Evolutionary conservation across 2,888 invertebrate genomes (phyloP).

Genomic region (Sesia bembeciformis): DNA sequence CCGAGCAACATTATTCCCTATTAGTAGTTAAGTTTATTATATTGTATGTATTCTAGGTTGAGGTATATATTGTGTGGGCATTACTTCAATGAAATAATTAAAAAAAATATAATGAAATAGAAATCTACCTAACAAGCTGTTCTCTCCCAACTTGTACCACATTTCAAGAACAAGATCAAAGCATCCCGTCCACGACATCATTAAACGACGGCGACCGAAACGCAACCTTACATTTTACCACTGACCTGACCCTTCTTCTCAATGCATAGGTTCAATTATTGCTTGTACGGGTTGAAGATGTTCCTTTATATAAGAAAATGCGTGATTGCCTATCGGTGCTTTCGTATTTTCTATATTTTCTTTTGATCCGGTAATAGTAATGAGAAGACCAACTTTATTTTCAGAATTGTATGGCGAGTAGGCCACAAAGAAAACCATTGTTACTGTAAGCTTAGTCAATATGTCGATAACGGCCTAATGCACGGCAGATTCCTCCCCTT

Average conservation of each 20-base stretch:
- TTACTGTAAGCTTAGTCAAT: too few relatives aligned
- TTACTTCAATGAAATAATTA: too few relatives aligned
- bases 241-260: constrained; percentile 7
- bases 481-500: too few relatives aligned
- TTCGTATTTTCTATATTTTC: constrained; percentile 9
- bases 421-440: too few relatives aligned
- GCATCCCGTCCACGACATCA: constrained; percentile 53
- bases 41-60: too few relatives aligned
- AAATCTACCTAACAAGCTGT: not conserved
- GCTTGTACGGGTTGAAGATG: constrained; percentile 1
- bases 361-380: constrained; percentile 22
- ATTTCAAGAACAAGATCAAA: constrained; percentile 43
- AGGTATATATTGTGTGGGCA: too few relatives aligned
- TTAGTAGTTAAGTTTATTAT: too few relatives aligned
- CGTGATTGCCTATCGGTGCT: constrained; percentile 30
- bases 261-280: constrained; percentile 9
- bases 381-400: not conserved
- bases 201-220: constrained; percentile 47
- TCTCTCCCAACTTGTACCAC: constrained; percentile 18
- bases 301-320: constrained; percentile 17
- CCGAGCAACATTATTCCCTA: too few relatives aligned
- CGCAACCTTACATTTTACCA: constrained; percentile 18
- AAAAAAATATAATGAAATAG: too few relatives aligned
- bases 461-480: too few relatives aligned
- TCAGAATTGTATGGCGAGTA: too few relatives aligned